Evolutionary conservation across 2,113 vertebrate species (phyloP), one percentile per base, ranked within the genome.

Genomic region (Oncorhynchus masou): DNA sequence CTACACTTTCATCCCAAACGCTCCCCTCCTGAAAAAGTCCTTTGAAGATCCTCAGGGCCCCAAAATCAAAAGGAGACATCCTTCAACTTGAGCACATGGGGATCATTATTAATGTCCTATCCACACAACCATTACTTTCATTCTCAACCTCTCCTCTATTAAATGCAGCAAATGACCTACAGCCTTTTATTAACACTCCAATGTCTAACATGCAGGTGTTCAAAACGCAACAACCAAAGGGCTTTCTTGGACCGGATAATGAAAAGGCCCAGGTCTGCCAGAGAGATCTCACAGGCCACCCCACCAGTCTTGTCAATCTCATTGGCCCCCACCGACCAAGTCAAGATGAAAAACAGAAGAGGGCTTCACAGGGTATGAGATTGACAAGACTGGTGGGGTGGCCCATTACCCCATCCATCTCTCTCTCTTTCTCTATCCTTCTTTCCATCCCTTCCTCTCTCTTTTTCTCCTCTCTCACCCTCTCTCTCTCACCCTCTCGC

Each of bases 331-430:
- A 24, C 76, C 67, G 22, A 11, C 39, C 39, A 9, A 9, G 39
- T 60, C 9, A 0, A 48, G 70, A 67, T 22, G 54, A 74, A 65
- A 79, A 76, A 79, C 15, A 70, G 29, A 67, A 27, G 12, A 78
- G 70, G 22, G 24, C 19, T 59, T 73, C 70, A 62, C 4, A 80
- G 34, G 64, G 76, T 13, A 68, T 68, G 20, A 71, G 49, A 76
- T 68, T 74, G 60, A 54, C 34, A 68, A 11, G 20, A 29, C 39
- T 68, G 27, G 70, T n/a, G 25, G 66, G 60, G 24, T 16, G 54
- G 29, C 25, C 25, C 34, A 34, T 34, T 20, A 48, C 68, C 7
- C 62, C 64, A 51, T 15, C 39, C 24, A 24, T 57, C 2, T 3
- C 3, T 4, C 2, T 3, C 1, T n/a, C 34, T 69, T 0, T 20